A percentile compares a stretch with the other conserved stretches of the same genome.
Conservation (phyloP, 2,888 invertebrate species). For the Luperina nickerlii region DNA sequence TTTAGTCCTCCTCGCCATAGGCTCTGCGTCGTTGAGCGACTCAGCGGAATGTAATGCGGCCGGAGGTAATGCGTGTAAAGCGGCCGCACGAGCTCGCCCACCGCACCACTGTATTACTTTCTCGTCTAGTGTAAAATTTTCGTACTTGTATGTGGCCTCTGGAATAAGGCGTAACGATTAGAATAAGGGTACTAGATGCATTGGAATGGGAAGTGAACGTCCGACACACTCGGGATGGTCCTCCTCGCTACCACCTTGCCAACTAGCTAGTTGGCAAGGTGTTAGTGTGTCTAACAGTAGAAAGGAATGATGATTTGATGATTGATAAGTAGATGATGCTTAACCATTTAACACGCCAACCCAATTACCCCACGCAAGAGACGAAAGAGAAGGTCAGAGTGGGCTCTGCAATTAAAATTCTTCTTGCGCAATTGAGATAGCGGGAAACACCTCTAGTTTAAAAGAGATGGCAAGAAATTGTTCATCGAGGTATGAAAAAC, state of each 20-base stretch:
- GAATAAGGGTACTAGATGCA: neutral
- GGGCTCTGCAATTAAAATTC: too few relatives aligned
- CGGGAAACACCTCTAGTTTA: too few relatives aligned
- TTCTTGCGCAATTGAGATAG: neutral
- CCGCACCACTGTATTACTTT: conserved; percentile 86
- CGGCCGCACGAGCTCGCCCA: conserved; percentile 74
- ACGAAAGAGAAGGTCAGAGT: neutral
- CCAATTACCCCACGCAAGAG: neutral
- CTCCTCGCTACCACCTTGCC: neutral
- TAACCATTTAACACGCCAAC: neutral
- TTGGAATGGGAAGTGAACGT: neutral
- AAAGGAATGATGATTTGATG: neutral
- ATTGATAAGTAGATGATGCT: neutral
- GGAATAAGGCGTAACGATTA: conserved; percentile 6
- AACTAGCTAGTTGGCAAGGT: too few relatives aligned
- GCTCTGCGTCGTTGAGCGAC: conserved; percentile 93
- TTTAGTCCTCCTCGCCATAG: conserved; percentile 97
- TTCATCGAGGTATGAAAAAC: neutral
- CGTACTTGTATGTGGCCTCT: conserved; percentile 90
- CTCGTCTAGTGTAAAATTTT: conserved; percentile 91
- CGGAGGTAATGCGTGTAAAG: conserved; percentile 78
- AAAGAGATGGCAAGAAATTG: neutral
- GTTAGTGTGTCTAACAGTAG: too few relatives aligned
- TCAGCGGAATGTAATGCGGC: conserved; percentile 85
- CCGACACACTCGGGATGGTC: neutral